A percentile compares a stretch with the other conserved stretches of the same genome.
These are phyloP conservation scores for Incurvaria masculella DNA, from an alignment of 2,888 invertebrate genomes.

Conservation along the genomic window DNA sequence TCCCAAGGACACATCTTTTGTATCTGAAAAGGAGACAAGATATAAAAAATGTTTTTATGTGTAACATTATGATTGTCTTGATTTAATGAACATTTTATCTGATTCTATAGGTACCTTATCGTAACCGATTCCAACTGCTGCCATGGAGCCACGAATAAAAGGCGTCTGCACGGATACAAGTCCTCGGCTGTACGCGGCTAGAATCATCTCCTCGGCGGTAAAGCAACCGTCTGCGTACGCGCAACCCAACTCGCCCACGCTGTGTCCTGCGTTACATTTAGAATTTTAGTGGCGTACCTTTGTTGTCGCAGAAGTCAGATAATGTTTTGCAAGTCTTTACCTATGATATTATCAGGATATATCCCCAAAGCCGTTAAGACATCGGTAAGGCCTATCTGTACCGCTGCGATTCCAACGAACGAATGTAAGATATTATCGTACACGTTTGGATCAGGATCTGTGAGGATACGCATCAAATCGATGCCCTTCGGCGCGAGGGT, in stretches of 20 bases:
- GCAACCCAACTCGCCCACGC: slow-evolving; percentile 92
- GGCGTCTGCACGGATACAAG: slow-evolving; percentile 68
- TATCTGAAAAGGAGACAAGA: too few relatives aligned
- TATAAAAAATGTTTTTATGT: slow-evolving; percentile 1
- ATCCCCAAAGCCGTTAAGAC: slow-evolving; percentile 59
- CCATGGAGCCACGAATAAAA: slow-evolving; percentile 80
- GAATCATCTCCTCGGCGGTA: slow-evolving; percentile 81
- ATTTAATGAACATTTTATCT: too few relatives aligned
- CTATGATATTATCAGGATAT: slow-evolving; percentile 71
- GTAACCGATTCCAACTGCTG: slow-evolving; percentile 72
- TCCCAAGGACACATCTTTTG: slow-evolving; percentile 36
- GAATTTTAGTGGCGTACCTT: too few relatives aligned
- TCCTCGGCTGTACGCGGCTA: slow-evolving; percentile 82
- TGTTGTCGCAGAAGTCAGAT: too few relatives aligned
- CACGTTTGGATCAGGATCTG: slow-evolving; percentile 56
- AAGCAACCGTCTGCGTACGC: slow-evolving; percentile 93
- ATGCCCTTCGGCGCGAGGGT: slow-evolving; percentile 58
- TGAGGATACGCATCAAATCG: slow-evolving; percentile 61
- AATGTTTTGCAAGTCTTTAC: too few relatives aligned
- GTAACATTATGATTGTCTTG: too few relatives aligned
- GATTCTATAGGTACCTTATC: too few relatives aligned
- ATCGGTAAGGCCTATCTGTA: slow-evolving; percentile 63
- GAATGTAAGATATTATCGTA: slow-evolving; percentile 65
- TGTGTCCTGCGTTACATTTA: slow-evolving; percentile 79
- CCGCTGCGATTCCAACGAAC: slow-evolving; percentile 71